These are phyloP conservation scores for Orthosia cruda DNA, from an alignment of 2,888 invertebrate genomes.

Conservation along the genomic window DNA sequence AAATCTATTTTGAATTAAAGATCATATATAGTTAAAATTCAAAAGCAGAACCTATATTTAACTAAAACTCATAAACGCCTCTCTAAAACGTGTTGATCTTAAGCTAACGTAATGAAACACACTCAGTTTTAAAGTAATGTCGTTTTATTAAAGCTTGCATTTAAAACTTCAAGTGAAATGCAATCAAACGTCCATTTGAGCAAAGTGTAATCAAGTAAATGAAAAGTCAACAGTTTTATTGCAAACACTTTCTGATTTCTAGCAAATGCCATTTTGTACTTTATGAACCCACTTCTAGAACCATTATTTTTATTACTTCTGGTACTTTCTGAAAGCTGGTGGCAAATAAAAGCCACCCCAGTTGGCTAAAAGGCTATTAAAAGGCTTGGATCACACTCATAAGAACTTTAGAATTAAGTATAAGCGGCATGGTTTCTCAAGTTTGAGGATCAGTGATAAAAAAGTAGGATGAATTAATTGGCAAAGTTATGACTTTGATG, in stretches of 20 bases:
- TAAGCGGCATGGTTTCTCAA: neutral
- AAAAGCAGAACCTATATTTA: neutral
- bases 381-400: neutral
- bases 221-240: constrained; percentile 40
- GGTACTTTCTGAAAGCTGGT: neutral
- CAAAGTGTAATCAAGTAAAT: constrained; percentile 6
- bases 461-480: no score
- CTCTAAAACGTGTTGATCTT: neutral
- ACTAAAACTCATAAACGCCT: neutral
- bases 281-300: constrained; percentile 1
- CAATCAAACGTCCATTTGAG: constrained; percentile 18
- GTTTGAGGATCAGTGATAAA: neutral
- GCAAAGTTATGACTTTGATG: no score
- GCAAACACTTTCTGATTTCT: constrained; percentile 27
- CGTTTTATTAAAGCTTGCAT: neutral
- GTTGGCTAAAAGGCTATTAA: neutral
- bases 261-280: constrained; percentile 14
- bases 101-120: neutral
- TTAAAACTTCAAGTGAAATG: neutral
- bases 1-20: no score
- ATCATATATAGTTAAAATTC: neutral
- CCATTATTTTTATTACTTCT: constrained; percentile 17
- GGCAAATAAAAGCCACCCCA: neutral
- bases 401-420: neutral
- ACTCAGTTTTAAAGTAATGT: no score